These are phyloP conservation scores for Chalcosyrphus nemorum DNA, from an alignment of 2,888 invertebrate genomes.

Conservation along the genomic window DNA sequence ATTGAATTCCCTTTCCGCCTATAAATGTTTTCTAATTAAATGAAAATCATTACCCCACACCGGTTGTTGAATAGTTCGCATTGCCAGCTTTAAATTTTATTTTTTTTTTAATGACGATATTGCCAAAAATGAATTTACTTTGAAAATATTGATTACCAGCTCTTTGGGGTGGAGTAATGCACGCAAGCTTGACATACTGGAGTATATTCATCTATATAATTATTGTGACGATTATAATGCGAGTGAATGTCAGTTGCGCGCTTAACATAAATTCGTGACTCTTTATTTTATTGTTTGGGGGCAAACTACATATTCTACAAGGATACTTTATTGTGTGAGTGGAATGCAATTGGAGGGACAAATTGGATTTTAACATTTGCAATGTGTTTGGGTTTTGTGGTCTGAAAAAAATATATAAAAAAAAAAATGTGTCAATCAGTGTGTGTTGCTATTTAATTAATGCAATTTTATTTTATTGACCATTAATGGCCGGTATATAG, in stretches of 20 bases:
- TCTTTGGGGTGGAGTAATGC: background rate
- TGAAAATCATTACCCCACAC: constrained; percentile 4
- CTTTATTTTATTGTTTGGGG: background rate
- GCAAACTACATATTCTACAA: background rate
- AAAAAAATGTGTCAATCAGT: constrained; percentile 5
- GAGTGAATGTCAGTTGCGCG: background rate
- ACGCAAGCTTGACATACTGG: background rate
- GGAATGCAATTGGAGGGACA: background rate
- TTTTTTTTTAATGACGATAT: background rate
- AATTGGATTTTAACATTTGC: background rate
- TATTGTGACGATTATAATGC: constrained; percentile 11
- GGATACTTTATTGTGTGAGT: background rate
- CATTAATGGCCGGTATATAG: background rate
- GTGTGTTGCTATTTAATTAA: background rate
- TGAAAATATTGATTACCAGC: constrained; percentile 24
- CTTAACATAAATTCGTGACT: constrained; percentile 19
- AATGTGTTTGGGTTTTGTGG: constrained; percentile 19
- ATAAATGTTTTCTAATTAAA: constrained; percentile 11
- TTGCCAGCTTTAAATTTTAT: background rate
- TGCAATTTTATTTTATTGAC: constrained; percentile 1
- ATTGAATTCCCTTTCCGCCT: background rate
- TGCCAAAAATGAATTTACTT: constrained; percentile 5
- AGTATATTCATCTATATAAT: background rate
- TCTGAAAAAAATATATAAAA: background rate
- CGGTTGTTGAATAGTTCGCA: background rate